Conservation (phyloP, 2,797 vertebrate genomes). For the Margarornis squamiger region DNA sequence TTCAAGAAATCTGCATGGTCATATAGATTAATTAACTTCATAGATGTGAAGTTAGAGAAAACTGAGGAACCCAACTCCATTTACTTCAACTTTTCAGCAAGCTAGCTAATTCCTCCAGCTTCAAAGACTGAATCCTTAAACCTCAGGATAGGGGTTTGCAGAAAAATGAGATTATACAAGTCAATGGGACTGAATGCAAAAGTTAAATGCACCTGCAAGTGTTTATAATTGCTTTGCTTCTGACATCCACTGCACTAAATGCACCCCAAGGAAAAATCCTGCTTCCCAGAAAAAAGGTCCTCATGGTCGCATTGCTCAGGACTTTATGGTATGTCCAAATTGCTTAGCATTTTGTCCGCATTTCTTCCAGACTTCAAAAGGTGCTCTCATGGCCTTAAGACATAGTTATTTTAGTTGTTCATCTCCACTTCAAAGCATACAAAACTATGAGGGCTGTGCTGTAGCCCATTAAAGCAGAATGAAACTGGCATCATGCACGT, state of each 20-base stretch:
- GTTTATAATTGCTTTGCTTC: neutral
- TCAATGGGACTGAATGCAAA: neutral
- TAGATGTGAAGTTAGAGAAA: neutral
- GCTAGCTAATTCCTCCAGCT: neutral
- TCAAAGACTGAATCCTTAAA: neutral
- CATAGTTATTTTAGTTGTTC: neutral
- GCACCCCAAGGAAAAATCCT: neutral
- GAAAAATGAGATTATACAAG: neutral
- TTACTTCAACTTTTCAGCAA: neutral
- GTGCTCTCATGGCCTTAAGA: neutral
- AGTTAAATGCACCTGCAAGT: neutral
- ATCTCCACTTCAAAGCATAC: neutral
- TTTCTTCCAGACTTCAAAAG: neutral
- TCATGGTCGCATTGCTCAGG: neutral
- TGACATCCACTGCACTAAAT: neutral
- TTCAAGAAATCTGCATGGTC: neutral
- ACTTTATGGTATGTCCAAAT: neutral
- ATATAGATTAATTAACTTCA: neutral
- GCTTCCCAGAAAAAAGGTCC: neutral
- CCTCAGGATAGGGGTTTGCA: neutral
- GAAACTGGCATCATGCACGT: neutral
- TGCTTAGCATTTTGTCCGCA: neutral
- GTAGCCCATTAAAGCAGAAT: neutral
- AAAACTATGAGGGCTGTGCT: neutral
- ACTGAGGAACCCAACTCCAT: neutral